Conservation (phyloP, 2,888 invertebrate genomes). For the Phymatocera aterrima region DNA sequence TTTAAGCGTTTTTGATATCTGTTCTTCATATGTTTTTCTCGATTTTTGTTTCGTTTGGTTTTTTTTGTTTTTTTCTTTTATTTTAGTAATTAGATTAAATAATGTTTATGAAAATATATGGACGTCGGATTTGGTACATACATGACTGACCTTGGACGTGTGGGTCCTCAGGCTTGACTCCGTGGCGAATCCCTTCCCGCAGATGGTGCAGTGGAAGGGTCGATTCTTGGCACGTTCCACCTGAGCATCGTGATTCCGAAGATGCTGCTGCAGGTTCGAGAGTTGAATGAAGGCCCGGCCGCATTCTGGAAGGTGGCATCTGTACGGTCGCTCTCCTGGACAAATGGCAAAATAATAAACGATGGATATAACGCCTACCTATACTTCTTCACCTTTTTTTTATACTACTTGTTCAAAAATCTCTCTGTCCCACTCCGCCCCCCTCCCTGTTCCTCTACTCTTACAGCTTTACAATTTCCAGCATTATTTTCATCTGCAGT, state of each 20-base stretch:
- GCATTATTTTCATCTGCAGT: not conserved
- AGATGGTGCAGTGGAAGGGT: slow-evolving; percentile 96
- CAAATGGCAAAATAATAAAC: slow-evolving; percentile 66
- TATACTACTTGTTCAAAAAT: slow-evolving; percentile 49
- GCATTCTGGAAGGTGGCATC: slow-evolving; percentile 96
- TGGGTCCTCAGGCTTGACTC: slow-evolving; percentile 97
- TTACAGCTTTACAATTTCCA: slow-evolving; percentile 45
- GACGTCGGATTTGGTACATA: slow-evolving; percentile 77
- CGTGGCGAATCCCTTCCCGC: slow-evolving; percentile 97
- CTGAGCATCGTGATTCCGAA: slow-evolving; percentile 96
- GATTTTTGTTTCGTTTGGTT: not conserved
- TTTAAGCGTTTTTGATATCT: not conserved
- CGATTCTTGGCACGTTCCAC: slow-evolving; percentile 96
- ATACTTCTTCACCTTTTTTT: slow-evolving; percentile 52
- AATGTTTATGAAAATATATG: slow-evolving; percentile 54
- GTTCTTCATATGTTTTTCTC: slow-evolving; percentile 6
- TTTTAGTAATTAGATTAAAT: slow-evolving; percentile 43
- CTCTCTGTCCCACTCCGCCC: slow-evolving; percentile 51
- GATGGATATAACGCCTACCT: slow-evolving; percentile 25
- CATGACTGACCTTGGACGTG: slow-evolving; percentile 95
- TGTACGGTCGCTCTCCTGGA: slow-evolving; percentile 96
- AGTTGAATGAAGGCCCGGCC: slow-evolving; percentile 97
- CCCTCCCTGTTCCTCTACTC: slow-evolving; percentile 69
- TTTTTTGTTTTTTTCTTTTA: slow-evolving; percentile 4
- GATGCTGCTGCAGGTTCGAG: slow-evolving; percentile 96